Evolutionary conservation across 2,113 vertebrate genomes (phyloP).

Genomic region (Pelvicachromis taeniatus): DNA sequence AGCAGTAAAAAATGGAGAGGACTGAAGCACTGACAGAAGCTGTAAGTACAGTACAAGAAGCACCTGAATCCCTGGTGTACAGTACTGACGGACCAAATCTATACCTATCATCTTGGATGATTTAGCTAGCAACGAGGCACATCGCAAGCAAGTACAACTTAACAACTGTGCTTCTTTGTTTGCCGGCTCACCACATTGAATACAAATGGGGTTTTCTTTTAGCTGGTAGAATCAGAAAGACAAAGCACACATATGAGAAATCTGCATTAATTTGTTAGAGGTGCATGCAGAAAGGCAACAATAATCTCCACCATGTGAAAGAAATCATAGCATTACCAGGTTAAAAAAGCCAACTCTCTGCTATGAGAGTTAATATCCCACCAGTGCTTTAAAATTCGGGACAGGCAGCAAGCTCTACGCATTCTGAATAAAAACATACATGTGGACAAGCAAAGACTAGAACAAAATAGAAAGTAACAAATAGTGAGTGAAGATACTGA

Average conservation of each 20-base stretch:
- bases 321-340: background rate
- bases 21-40: background rate
- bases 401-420: background rate
- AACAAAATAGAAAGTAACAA: background rate
- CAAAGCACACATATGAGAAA: background rate
- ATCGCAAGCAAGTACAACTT: background rate
- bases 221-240: background rate
- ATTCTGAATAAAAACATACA: background rate
- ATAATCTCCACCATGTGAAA: background rate
- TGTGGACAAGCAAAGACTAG: background rate
- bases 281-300: background rate
- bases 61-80: background rate
- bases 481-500: background rate
- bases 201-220: accelerated
- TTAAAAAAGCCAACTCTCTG: background rate
- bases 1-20: background rate
- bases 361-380: background rate
- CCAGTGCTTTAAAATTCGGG: constrained; percentile 16
- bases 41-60: background rate
- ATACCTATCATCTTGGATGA: background rate
- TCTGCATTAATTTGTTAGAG: background rate
- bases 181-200: background rate
- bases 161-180: background rate
- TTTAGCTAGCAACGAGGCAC: background rate
- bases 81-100: background rate